A percentile compares a stretch with the other conserved stretches of the same genome.
These are phyloP conservation scores for Mechanitis messenoides DNA, from an alignment of 2,888 invertebrate genomes.

Conservation along the genomic window DNA sequence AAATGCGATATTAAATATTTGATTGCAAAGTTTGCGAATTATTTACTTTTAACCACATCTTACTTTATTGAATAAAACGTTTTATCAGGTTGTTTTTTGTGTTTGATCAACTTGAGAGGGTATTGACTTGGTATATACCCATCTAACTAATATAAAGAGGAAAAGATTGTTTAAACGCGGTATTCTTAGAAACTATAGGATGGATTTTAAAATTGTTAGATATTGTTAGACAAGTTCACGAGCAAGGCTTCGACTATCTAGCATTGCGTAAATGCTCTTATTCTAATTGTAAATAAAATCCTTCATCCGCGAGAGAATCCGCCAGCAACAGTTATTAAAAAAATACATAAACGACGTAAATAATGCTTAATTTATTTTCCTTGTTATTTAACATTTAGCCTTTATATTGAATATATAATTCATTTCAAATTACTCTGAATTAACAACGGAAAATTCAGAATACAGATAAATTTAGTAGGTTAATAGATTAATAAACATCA, in stretches of 20 bases:
- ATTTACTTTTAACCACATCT: constrained; percentile 20
- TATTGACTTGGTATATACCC: constrained; percentile 36
- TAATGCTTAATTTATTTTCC: too few species aligned
- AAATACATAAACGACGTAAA: too few species aligned
- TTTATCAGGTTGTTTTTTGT: constrained; percentile 32
- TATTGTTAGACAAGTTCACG: too few species aligned
- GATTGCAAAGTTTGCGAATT: constrained; percentile 8
- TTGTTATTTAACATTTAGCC: neutral
- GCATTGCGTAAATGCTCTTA: too few species aligned
- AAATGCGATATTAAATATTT: constrained; percentile 2
- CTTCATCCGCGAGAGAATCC: too few species aligned
- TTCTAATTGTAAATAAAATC: too few species aligned
- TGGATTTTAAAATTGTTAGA: too few species aligned
- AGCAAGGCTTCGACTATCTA: too few species aligned
- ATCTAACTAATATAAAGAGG: too few species aligned
- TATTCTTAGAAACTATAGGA: too few species aligned
- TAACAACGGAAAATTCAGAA: neutral
- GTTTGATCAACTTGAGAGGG: constrained; percentile 39
- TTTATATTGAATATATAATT: neutral
- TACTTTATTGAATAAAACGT: constrained; percentile 32
- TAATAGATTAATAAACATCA: constrained; percentile 40
- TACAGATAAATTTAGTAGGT: constrained; percentile 36
- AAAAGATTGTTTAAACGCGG: too few species aligned
- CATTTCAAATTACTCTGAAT: neutral
- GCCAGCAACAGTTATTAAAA: too few species aligned